Percentiles rank a stretch among this genome's conserved stretches.
phyloP scores from a whole-genome alignment of 1,140 invertebrate species.

The Arion vulgaris region DNA sequence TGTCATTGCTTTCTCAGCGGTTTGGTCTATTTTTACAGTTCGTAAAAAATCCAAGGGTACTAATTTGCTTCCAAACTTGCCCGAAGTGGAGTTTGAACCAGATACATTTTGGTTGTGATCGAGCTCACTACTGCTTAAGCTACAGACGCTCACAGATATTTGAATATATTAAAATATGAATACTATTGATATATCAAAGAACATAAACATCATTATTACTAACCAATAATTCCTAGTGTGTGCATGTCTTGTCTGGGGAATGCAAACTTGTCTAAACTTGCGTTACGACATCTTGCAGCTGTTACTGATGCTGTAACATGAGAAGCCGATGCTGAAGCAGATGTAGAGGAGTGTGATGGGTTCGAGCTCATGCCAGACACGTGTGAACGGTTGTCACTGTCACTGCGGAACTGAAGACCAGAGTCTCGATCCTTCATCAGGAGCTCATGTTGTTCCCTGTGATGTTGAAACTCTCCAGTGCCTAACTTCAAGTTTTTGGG shows the following conservation, averaged over 20 bases:
- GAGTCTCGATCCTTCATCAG: constrained; percentile 66
- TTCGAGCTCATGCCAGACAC: constrained; percentile 75
- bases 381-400: constrained; percentile 83
- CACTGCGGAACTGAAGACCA: constrained; percentile 73
- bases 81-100: too few relatives aligned
- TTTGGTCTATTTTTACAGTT: too few relatives aligned
- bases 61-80: too few relatives aligned
- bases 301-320: constrained; percentile 18
- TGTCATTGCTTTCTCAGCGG: too few relatives aligned
- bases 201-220: constrained; percentile 23
- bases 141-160: too few relatives aligned
- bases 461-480: constrained; percentile 77
- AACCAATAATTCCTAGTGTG: constrained; percentile 85
- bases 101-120: too few relatives aligned
- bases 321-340: constrained; percentile 73
- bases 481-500: constrained; percentile 43
- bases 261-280: constrained; percentile 83
- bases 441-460: constrained; percentile 71
- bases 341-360: constrained; percentile 64
- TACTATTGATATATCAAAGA: too few relatives aligned
- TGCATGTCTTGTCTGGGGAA: constrained; percentile 83
- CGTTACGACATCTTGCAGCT: constrained; percentile 70
- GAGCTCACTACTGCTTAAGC: too few relatives aligned
- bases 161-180: too few relatives aligned
- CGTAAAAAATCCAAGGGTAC: too few relatives aligned